Percentiles rank a stretch among this genome's conserved stretches.
Conservation (phyloP, 2,113 vertebrate species). For the Trichomycterus rosablanca region DNA sequence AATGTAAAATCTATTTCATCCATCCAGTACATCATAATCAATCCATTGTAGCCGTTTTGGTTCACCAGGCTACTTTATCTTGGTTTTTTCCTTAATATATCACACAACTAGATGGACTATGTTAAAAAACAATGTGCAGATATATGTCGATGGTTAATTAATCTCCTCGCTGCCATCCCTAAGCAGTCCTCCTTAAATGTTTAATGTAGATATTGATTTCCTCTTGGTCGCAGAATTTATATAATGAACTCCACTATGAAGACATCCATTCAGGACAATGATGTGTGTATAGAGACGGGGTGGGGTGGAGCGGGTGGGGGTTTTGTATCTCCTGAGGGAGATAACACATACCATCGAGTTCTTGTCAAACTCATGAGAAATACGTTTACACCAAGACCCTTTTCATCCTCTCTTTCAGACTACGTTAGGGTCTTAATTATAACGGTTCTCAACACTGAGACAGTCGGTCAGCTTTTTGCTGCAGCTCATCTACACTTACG, state of each 20-base stretch:
- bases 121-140: constrained; percentile 32
- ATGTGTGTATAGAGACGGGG: too few relatives aligned
- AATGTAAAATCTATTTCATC: too few relatives aligned
- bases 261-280: too few relatives aligned
- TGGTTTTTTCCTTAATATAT: too few relatives aligned
- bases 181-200: constrained; percentile 67
- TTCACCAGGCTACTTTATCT: too few relatives aligned
- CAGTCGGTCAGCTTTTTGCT: constrained; percentile 45
- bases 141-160: constrained; percentile 57
- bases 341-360: constrained; percentile 44
- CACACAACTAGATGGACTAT: too few relatives aligned
- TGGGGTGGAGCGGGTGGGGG: constrained; percentile 31
- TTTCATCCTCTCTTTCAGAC: constrained; percentile 25
- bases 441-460: constrained; percentile 49
- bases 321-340: constrained; percentile 47
- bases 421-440: constrained; percentile 52
- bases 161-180: constrained; percentile 62
- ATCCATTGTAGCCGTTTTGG: too few relatives aligned
- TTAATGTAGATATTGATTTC: constrained; percentile 67
- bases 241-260: constrained; percentile 56
- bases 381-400: constrained; percentile 32
- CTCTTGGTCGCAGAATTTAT: constrained; percentile 61
- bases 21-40: too few relatives aligned
- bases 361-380: constrained; percentile 45
- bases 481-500: constrained; percentile 46